Evolutionary conservation across 2,797 vertebrate species (phyloP).

Genomic region (Rhinatrema bivittatum): DNA sequence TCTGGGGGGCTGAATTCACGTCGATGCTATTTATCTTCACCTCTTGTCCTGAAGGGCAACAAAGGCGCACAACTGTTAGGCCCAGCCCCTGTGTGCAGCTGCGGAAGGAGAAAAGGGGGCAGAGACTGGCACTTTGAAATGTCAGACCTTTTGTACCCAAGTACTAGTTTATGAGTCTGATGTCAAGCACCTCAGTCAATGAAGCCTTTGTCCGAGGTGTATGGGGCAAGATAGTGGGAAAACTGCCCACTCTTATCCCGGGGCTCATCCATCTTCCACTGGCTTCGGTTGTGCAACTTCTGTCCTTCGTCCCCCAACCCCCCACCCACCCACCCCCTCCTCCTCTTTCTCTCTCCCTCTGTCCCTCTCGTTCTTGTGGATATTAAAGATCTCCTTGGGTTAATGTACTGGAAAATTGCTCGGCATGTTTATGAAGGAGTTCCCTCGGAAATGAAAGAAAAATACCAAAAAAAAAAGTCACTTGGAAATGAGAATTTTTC

Average conservation of each 20-base stretch:
- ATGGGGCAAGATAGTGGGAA: slow-evolving; percentile 94
- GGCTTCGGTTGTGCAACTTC: slow-evolving; percentile 68
- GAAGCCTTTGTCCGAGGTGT: slow-evolving; percentile 93
- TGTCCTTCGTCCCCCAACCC: slow-evolving; percentile 52
- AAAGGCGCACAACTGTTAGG: slow-evolving; percentile 67
- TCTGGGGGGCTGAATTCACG: slow-evolving; percentile 61
- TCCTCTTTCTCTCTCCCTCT: too few species aligned
- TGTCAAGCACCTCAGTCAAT: slow-evolving; percentile 98
- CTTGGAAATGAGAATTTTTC: slow-evolving; percentile 61
- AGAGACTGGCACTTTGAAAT: slow-evolving; percentile 91
- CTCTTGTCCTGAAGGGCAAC: slow-evolving; percentile 58
- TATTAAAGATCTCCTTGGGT: slow-evolving; percentile 89
- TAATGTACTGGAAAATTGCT: slow-evolving; percentile 99
- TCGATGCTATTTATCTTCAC: slow-evolving; percentile 76
- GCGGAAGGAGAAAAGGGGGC: slow-evolving; percentile 71
- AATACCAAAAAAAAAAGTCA: slow-evolving; percentile 67
- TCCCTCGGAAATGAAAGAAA: slow-evolving; percentile 85
- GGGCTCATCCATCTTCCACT: slow-evolving; percentile 93
- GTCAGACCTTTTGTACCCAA: slow-evolving; percentile 90
- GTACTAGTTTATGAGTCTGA: slow-evolving; percentile 99
- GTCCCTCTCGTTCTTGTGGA: slow-evolving; percentile 52
- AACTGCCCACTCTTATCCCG: slow-evolving; percentile 91
- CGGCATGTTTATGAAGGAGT: slow-evolving; percentile 97
- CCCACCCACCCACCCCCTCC: too few species aligned
- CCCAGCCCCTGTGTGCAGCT: slow-evolving; percentile 69